Base-by-base conservation (phyloP, 2,113 vertebrate genomes). In the Mesoclemmys tuberculata region DNA sequence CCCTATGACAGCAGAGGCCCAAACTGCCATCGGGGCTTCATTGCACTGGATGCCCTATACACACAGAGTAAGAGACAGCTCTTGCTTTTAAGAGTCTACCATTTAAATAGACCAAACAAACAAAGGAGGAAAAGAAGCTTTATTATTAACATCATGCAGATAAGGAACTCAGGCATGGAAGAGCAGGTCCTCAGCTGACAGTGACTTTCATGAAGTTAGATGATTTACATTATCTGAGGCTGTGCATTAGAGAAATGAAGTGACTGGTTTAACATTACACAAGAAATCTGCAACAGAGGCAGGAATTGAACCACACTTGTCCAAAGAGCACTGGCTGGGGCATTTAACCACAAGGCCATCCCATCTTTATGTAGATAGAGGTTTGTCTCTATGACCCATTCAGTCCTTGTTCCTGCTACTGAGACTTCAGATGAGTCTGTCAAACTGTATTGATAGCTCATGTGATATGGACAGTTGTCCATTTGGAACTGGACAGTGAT, bases 31-130 rank as follows among this genome's bases (percentile, higher is more conserved):
- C 61, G 8, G 13, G 31, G 29, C 29, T 0, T 2, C 77, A 41
- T 24, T 2, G 35, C 1, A 1, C 29, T 3, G 38, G 52, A 11
- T 3, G 2, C 14, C n/a, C 49, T 0, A 22, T 1, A 26, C 4
- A 12, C 1, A 35, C 1, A 64, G 27, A 84, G 27, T 24, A 41
- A 44, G 44, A 80, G 24, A 22, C 13, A 1, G 2, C 10, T 12
- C 8, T 74, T 44, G 64, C 56, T 88, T 10, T 79, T 78, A 68
- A 51, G 51, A 38, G 22, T 26, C 6, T 48, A 38, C 41, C 35
- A 71, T 26, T 31, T 44, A 64, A 75, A 82, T 4, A 16, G 68
- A 56, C 21, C 44, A 82, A 29, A 1, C 22, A 27, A 11, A 54
- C 11, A 21, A 10, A 48, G 46, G 48, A 16, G 41, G 35, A 21